Conservation (phyloP, 2,797 vertebrate genomes). For the Leucoraja ocellata region DNA sequence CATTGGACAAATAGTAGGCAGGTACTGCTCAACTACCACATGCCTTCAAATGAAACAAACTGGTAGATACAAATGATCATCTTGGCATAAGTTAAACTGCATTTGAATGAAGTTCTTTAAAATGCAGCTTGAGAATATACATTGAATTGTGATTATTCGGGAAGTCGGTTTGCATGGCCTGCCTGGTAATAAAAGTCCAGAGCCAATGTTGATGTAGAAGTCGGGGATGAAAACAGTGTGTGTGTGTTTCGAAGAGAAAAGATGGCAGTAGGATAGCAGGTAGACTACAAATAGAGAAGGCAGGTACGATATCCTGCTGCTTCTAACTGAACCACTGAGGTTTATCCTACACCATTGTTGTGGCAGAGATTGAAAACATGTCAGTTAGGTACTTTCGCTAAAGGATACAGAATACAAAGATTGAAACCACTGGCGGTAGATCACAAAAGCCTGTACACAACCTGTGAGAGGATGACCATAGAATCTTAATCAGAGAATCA, state of each 20-base stretch:
- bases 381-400: too few relatives aligned
- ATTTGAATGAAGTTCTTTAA: background rate
- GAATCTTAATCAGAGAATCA: background rate
- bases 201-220: background rate
- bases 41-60: background rate
- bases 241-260: background rate
- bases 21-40: background rate
- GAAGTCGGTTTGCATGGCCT: background rate
- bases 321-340: too few relatives aligned
- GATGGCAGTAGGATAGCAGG: background rate
- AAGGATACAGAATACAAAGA: background rate
- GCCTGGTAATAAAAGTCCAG: background rate
- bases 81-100: background rate
- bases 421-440: background rate
- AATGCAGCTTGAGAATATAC: background rate
- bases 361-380: too few relatives aligned
- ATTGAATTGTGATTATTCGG: background rate
- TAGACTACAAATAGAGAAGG: background rate
- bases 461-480: background rate
- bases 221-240: background rate
- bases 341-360: too few relatives aligned
- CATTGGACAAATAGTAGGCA: background rate
- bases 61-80: background rate
- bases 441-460: background rate
- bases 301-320: background rate